Evolutionary conservation across 2,113 vertebrate species (phyloP), one percentile per base, ranked within the genome.

Genomic region (Crotophaga sulcirostris): DNA sequence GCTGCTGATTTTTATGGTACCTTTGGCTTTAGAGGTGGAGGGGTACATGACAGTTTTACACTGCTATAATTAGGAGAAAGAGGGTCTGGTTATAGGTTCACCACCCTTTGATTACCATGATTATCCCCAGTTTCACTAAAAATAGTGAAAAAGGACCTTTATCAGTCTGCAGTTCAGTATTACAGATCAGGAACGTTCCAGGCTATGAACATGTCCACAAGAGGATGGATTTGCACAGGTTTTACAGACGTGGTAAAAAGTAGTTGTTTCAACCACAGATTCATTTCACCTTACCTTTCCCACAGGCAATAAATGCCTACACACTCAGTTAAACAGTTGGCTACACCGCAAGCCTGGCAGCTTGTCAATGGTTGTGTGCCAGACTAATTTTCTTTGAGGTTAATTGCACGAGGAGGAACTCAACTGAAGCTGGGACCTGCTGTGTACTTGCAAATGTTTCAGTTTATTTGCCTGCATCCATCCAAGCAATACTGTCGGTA

Each of bases 311-410:
- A 81, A 94, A 89, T 92, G 64, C 80, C 90, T 91, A 89, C 91
- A 93, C 79, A 63, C 80, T 89, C 93, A 70, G 79, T 81, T 92
- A 67, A 81, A 62, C 81, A 63, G 25, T 4, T 90, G 89, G 94
- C 95, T 72, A 36, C 73, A 81, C 86, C 11, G 0, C 95, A 75
- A 75, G 29, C 86, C 91, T 96, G 94, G 95, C 91, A 92, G 5
- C 42, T 28, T 64, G 86, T 87, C 91, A 78, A 1, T 3, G 33
- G 73, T 74, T 34, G 29, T 1, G 26, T 93, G 94, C 93, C 94
- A 95, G 84, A 16, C 73, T 54, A 68, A 94, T 95, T 94, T 89
- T 89, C 86, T 95, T 78, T 88, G 86, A 90, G 94, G 96, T 93
- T 94, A 94, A 92, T 92, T 92, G 91, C 8, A 14, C n/a, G 20